Percentiles rank a stretch among this genome's conserved stretches.
phyloP scores from a whole-genome alignment of 2,113 vertebrate genomes.

The Pitta sordida region DNA sequence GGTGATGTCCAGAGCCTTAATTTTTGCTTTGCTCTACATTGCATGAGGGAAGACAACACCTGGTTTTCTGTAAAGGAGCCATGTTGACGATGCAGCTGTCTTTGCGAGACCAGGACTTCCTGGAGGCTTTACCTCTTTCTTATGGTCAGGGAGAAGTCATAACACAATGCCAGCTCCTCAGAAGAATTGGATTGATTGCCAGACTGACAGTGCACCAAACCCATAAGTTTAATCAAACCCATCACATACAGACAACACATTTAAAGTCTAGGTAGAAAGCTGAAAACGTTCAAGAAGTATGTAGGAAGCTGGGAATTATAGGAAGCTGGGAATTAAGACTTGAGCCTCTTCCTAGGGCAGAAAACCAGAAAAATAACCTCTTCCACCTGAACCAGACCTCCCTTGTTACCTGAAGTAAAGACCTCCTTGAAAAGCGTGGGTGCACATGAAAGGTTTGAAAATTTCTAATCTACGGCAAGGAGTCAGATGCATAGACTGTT shows the following conservation, averaged over 20 bases:
- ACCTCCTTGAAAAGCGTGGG: rapidly evolving
- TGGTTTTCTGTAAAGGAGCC: neutral
- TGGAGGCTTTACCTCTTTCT: neutral
- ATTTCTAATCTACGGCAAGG: neutral
- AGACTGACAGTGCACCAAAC: neutral
- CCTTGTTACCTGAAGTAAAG: neutral
- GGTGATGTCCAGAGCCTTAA: neutral
- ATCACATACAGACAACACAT: neutral
- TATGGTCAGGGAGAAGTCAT: neutral
- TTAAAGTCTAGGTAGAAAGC: neutral
- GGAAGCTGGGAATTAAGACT: neutral
- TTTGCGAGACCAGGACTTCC: neutral
- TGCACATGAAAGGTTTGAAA: neutral
- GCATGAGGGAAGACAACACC: neutral
- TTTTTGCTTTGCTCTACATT: neutral
- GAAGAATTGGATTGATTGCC: neutral
- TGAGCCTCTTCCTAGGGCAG: neutral
- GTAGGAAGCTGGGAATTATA: neutral
- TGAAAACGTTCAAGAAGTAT: neutral
- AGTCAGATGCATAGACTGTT: neutral
- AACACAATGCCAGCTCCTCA: neutral
- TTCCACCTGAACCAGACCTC: neutral
- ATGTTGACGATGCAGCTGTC: neutral
- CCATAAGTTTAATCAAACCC: neutral
- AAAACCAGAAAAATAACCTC: neutral